Conservation (phyloP, 2,888 invertebrate genomes). For the Megaustenia siamemsis region DNA sequence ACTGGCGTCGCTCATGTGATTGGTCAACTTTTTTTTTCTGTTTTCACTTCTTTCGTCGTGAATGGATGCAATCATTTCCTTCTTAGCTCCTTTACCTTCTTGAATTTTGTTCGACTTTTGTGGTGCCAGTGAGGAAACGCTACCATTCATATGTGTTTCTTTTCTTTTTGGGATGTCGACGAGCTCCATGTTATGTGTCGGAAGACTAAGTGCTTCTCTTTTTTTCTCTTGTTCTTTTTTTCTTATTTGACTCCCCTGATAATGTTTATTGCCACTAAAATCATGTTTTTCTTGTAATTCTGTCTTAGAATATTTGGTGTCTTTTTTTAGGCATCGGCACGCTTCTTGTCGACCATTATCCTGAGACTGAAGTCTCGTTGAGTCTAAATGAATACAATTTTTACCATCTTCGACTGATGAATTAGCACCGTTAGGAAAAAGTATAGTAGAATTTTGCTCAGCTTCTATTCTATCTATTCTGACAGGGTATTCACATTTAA, state of each 20-base stretch:
- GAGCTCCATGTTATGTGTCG: constrained; percentile 30
- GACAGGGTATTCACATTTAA: too few species aligned
- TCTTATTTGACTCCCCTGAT: neutral
- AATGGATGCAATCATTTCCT: too few species aligned
- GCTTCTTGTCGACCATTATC: neutral
- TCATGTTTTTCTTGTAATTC: neutral
- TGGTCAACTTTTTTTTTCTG: too few species aligned
- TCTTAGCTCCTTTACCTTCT: neutral
- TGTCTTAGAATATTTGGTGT: neutral
- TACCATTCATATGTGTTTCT: neutral
- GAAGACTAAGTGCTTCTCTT: neutral
- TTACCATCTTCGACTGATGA: too few species aligned
- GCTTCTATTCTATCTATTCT: neutral
- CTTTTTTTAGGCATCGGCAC: neutral
- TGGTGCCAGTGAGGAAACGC: neutral
- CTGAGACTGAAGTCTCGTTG: too few species aligned
- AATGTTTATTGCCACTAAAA: neutral
- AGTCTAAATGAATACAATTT: too few species aligned
- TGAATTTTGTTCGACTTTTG: neutral
- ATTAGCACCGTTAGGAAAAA: too few species aligned
- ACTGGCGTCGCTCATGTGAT: neutral
- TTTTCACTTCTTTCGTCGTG: too few species aligned
- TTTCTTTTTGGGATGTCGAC: neutral
- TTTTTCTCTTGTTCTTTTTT: neutral
- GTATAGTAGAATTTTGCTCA: neutral